Percentiles rank a stretch among this genome's conserved stretches.
Conservation (phyloP, 2,797 vertebrate genomes). For the Chrysocyon brachyurus region DNA sequence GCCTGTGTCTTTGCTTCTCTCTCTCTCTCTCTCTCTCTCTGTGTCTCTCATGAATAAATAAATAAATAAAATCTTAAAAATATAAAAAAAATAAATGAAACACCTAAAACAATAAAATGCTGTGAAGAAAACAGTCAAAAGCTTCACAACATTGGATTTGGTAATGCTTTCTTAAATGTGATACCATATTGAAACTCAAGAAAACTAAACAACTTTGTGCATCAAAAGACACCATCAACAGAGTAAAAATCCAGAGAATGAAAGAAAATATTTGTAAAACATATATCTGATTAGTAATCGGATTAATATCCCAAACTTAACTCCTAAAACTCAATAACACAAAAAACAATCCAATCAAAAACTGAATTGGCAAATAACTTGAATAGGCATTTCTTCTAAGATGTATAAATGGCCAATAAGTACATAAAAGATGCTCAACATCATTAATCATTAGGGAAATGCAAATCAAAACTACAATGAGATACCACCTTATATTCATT, state of each 20-base stretch:
- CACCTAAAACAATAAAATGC: not conserved
- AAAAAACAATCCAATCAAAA: not conserved
- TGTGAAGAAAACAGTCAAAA: not conserved
- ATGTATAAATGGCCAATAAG: not conserved
- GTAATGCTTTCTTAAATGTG: not conserved
- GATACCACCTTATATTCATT: not conserved
- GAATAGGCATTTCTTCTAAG: slow-evolving; percentile 1
- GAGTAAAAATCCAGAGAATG: not conserved
- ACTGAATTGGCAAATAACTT: not conserved
- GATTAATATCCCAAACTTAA: not conserved
- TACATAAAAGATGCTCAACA: not conserved
- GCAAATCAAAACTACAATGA: not conserved
- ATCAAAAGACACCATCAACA: not conserved
- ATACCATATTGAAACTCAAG: not conserved
- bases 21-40: too few species aligned
- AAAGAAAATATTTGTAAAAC: not conserved
- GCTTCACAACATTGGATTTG: not conserved
- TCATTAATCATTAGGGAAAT: not conserved
- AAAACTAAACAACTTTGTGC: not conserved
- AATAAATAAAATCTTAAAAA: too few species aligned
- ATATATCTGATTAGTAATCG: not conserved
- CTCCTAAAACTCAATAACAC: not conserved
- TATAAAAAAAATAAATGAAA: not conserved
- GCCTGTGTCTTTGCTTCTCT: too few species aligned
- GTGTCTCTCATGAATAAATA: too few species aligned